Base-by-base conservation (phyloP, 1,140 invertebrate genomes). In the Diorhabda elongata region DNA sequence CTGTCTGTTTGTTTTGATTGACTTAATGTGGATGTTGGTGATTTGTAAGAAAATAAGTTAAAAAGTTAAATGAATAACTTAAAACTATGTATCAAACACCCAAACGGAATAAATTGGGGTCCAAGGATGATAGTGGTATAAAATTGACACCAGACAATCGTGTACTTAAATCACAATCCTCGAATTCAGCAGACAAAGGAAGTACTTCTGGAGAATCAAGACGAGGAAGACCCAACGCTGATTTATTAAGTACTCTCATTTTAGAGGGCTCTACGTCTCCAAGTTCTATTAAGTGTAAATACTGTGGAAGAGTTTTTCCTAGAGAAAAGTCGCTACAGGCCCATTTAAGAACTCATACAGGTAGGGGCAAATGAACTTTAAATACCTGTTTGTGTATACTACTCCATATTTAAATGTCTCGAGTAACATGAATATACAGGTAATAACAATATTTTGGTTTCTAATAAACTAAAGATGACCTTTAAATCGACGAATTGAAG, bases 291-390 rank as follows among this genome's bases (percentile, higher is more conserved):
- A 90, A 90, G 76, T 94, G 92, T 79, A 83, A 85, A 56, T 89
- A 85, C 74, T 93, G 92, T 80, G 86, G 87, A 65, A 81, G 92
- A 64, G 90, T 92, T 6, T 94, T 94, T 79, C 92, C 92, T 5
- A 81, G 92, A 71, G 91, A 92, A 78, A 94, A 94, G 81, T 91
- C 89, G 9, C 81, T 93, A 0, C 90, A 92, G 79, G 91, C 91
- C n/a, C 92, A 93, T 79, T 79, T 92, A 44, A 83, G 92, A 73
- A 93, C 90, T 2, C 92, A 93, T 75, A 93, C 92, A 77, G 91
- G 91, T 91, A 82, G 76, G 74, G 61, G 64, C 7, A 73, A 60
- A 71, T 69, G 67, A 71, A 69, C 67, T 69, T 69, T 71, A 71
- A 71, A 68, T 73, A 52, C 71, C n/a, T 73, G 64, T 9, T 61